These are phyloP conservation scores for Drosophila orena DNA, from an alignment of 1,140 invertebrate genomes.

Conservation along the genomic window DNA sequence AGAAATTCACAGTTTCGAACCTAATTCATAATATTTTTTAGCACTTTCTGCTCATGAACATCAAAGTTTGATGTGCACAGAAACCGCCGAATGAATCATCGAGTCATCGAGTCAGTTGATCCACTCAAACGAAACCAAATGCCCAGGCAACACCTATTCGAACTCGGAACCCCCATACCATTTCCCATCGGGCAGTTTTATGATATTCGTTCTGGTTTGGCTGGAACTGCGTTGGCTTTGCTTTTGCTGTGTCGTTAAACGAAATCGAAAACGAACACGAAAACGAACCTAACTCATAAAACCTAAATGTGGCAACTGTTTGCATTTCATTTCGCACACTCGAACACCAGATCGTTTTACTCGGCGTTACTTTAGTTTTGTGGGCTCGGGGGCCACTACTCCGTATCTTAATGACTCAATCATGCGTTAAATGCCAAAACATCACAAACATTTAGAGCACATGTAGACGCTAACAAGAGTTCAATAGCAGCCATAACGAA, in stretches of 20 bases:
- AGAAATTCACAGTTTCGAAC: constrained; percentile 6
- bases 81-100: constrained; percentile 34
- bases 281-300: constrained; percentile 41
- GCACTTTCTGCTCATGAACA: constrained; percentile 1
- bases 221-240: not conserved
- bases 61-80: not conserved
- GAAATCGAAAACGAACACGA: constrained; percentile 49
- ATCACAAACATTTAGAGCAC: constrained; percentile 23
- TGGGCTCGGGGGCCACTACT: constrained; percentile 11
- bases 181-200: constrained; percentile 16
- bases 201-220: constrained; percentile 31
- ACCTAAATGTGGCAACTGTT: constrained; percentile 50
- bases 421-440: constrained; percentile 60
- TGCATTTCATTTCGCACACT: constrained; percentile 61
- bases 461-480: constrained; percentile 39
- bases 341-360: constrained; percentile 63
- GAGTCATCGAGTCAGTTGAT: constrained; percentile 41
- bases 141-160: constrained; percentile 27
- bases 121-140: constrained; percentile 50
- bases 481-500: constrained; percentile 53
- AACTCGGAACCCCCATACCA: constrained; percentile 3
- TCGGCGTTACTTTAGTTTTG: constrained; percentile 31
- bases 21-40: constrained; percentile 21
- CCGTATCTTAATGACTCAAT: constrained; percentile 49
- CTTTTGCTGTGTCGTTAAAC: constrained; percentile 35